Evolutionary conservation across 1,140 invertebrate genomes (phyloP).

Genomic region (Zaprionus camerounensis): DNA sequence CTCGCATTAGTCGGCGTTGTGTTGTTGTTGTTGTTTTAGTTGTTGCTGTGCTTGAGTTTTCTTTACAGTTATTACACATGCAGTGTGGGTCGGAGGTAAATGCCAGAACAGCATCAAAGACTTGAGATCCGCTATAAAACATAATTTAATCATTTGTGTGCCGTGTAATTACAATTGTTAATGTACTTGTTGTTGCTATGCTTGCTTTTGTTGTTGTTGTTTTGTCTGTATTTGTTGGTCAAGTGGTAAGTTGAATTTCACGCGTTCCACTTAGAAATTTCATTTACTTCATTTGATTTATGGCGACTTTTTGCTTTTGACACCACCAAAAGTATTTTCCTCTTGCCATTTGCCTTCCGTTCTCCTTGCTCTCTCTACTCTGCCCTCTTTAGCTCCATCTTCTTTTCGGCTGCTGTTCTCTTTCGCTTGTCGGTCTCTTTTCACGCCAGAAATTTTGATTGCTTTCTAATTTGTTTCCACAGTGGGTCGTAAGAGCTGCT

Average conservation of each 20-base stretch:
- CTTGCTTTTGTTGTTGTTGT: slow-evolving; percentile 24
- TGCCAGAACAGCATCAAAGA: slow-evolving; percentile 32
- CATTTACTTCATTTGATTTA: slow-evolving; percentile 70
- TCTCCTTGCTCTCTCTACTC: neutral
- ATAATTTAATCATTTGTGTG: slow-evolving; percentile 75
- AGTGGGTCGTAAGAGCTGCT: slow-evolving; percentile 24
- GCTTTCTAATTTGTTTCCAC: slow-evolving; percentile 46
- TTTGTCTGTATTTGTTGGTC: slow-evolving; percentile 42
- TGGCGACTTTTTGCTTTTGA: slow-evolving; percentile 65
- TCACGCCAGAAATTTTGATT: slow-evolving; percentile 39
- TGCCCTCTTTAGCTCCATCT: slow-evolving; percentile 34
- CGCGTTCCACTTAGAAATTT: slow-evolving; percentile 49
- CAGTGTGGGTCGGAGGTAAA: slow-evolving; percentile 37
- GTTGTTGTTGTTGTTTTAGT: slow-evolving; percentile 17
- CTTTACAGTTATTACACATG: slow-evolving; percentile 68
- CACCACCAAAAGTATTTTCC: slow-evolving; percentile 53
- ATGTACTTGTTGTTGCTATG: slow-evolving; percentile 11
- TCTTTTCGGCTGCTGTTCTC: slow-evolving; percentile 32
- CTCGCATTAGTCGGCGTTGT: slow-evolving; percentile 58
- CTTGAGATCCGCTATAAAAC: slow-evolving; percentile 62
- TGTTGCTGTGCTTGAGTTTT: slow-evolving; percentile 39
- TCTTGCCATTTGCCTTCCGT: slow-evolving; percentile 18
- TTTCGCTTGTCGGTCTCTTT: slow-evolving; percentile 47
- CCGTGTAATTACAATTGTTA: slow-evolving; percentile 63
- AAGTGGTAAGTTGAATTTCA: slow-evolving; percentile 43